Evolutionary conservation across 2,797 vertebrate genomes (phyloP), one percentile per base, ranked within the genome.

Genomic region (Steatocranus sp.): DNA sequence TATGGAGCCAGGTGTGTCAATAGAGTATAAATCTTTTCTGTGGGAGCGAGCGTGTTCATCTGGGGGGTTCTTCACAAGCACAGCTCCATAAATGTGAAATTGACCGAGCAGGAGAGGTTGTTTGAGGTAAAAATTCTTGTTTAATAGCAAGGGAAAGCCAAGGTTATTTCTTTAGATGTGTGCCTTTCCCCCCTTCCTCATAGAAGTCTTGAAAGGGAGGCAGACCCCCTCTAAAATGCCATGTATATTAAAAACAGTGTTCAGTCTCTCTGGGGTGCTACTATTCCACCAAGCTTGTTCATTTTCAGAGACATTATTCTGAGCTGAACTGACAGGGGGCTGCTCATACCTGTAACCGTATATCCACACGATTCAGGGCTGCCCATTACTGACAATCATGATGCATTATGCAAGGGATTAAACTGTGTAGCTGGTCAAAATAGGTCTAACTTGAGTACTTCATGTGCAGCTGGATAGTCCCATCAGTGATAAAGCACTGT

Each of bases 71-170:
- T 90, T 93, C 88, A 93, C 90, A 93, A 91, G 86, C 83, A 78
- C 36, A 83, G 77, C 86, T 87, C 92, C 76, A 94, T 96, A 96
- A 96, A 96, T 88, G 91, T 91, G 93, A 93, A 93, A 93, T 86
- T 87, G 93, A 90, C 84, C 73, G 66, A 88, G 85, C 82, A 83
- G 76, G 75, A 79, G 83, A 88, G 91, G 85, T 85, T 93, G 84
- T 93, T 94, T 91, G 86, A 91, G 89, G 89, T 83, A 75, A 84
- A 61, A 85, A 90, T 86, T 86, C 84, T 84, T 88, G 84, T 92
- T 94, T 88, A 92, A 93, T 94, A 82, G 76, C 87, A 89, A 92
- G 85, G 88, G 83, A 93, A 92, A 85, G 88, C 63, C 91, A 95
- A 95, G 94, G 94, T 95, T 93, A 90, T 90, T 89, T 94, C 90